These are phyloP conservation scores for Notodonta ziczac DNA, from an alignment of 2,888 invertebrate species.

Conservation along the genomic window DNA sequence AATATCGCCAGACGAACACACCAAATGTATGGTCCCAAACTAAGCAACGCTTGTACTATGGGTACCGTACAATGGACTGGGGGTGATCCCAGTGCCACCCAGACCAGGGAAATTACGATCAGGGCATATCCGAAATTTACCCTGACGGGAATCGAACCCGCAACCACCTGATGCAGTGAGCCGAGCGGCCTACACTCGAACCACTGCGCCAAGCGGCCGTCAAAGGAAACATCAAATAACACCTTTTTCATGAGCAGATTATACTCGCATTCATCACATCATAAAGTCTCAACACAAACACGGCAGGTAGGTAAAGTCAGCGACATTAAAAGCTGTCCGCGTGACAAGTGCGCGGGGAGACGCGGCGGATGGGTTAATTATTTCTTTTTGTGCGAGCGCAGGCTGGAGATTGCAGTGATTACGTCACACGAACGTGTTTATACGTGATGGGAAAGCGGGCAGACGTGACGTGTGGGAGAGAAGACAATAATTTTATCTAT, in stretches of 20 bases:
- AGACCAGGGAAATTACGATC: too few species aligned
- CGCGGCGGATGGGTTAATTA: conserved; percentile 68
- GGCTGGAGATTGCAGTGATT: conserved; percentile 72
- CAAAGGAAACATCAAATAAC: neutral
- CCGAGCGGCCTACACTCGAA: too few species aligned
- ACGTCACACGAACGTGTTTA: conserved; percentile 58
- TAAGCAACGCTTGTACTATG: too few species aligned
- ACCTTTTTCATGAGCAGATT: neutral
- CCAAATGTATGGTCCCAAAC: too few species aligned
- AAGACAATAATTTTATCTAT: too few species aligned
- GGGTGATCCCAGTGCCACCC: too few species aligned
- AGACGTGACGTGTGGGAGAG: conserved; percentile 21
- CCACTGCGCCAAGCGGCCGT: too few species aligned
- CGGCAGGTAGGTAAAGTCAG: conserved; percentile 17
- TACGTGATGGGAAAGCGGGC: conserved; percentile 23
- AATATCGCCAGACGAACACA: too few species aligned
- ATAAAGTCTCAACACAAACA: conserved; percentile 3
- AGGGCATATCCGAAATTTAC: too few species aligned
- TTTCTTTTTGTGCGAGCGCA: conserved; percentile 72
- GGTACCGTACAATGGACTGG: too few species aligned
- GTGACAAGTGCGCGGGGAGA: conserved; percentile 51
- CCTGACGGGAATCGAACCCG: too few species aligned
- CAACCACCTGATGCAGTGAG: too few species aligned
- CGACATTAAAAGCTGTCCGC: conserved; percentile 33
- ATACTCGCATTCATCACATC: neutral